Evolutionary conservation across 1,140 invertebrate species (phyloP).

Genomic region (Halictus rubicundus): DNA sequence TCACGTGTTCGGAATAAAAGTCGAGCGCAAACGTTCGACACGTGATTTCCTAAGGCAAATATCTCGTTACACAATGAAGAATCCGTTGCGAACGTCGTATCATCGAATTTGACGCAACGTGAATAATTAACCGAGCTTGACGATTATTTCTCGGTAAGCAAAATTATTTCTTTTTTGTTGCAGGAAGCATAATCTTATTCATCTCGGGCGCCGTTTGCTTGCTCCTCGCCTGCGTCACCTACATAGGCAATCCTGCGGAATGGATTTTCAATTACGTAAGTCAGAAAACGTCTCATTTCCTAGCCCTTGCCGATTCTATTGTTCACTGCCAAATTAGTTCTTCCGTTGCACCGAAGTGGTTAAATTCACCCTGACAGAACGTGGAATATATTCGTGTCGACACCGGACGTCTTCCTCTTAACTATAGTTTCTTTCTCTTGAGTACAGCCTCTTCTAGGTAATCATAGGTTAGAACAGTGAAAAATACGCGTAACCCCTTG

Average conservation of each 20-base stretch:
- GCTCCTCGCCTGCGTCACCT: constrained; percentile 76
- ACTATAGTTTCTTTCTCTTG: no score
- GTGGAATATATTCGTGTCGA: no score
- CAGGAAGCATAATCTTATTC: constrained; percentile 77
- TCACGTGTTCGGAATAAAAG: not conserved
- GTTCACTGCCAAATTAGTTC: no score
- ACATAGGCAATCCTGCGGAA: constrained; percentile 80
- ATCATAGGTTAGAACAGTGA: no score
- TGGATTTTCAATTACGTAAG: constrained; percentile 80
- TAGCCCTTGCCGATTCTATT: no score
- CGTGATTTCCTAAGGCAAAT: not conserved
- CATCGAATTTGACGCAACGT: not conserved
- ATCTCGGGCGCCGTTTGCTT: constrained; percentile 68
- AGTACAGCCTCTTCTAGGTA: no score
- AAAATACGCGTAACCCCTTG: no score
- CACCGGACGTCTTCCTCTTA: no score
- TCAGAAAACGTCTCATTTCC: constrained; percentile 33
- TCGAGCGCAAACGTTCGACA: no score
- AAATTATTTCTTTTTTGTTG: constrained; percentile 50
- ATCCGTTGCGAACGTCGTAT: not conserved
- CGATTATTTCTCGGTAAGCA: not conserved
- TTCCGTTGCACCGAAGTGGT: no score
- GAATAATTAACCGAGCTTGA: not conserved
- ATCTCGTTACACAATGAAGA: not conserved
- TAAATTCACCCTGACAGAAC: no score